These are phyloP conservation scores for Falco novaeseelandiae DNA, from an alignment of 2,797 vertebrate genomes.

Conservation along the genomic window DNA sequence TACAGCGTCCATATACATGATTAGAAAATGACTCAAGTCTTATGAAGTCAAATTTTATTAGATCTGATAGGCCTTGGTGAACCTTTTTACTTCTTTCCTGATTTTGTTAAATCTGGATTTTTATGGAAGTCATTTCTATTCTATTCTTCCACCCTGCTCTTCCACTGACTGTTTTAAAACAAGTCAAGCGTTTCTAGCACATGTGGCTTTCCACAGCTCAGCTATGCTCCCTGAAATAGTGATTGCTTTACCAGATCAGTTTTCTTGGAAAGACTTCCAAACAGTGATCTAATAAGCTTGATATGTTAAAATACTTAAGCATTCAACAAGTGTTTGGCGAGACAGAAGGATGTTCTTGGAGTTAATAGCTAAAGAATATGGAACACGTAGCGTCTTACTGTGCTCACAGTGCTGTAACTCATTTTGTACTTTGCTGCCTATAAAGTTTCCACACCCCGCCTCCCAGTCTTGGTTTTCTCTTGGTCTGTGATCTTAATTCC, in stretches of 20 bases:
- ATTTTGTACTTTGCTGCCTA: constrained; percentile 6
- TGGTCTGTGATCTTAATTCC: neutral
- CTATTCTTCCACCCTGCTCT: neutral
- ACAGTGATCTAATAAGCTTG: constrained; percentile 54
- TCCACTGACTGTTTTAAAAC: neutral
- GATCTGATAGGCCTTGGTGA: neutral
- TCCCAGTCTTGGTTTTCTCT: neutral
- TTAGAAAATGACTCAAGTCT: neutral
- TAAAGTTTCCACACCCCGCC: neutral
- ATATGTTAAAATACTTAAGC: constrained; percentile 49
- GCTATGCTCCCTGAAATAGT: neutral
- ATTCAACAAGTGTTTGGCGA: constrained; percentile 59
- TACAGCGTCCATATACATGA: neutral
- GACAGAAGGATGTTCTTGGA: constrained; percentile 52
- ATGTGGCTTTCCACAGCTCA: neutral
- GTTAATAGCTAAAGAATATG: neutral
- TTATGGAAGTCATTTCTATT: neutral
- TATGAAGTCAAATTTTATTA: neutral
- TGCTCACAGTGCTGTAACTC: neutral
- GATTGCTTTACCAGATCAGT: constrained; percentile 55
- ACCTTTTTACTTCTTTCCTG: neutral
- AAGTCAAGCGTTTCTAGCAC: neutral
- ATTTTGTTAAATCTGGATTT: neutral
- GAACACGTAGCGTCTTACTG: constrained; percentile 16
- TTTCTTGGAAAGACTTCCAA: constrained; percentile 34